Evolutionary conservation across 1,140 invertebrate genomes (phyloP).

Genomic region (Rhopalosiphum padi): DNA sequence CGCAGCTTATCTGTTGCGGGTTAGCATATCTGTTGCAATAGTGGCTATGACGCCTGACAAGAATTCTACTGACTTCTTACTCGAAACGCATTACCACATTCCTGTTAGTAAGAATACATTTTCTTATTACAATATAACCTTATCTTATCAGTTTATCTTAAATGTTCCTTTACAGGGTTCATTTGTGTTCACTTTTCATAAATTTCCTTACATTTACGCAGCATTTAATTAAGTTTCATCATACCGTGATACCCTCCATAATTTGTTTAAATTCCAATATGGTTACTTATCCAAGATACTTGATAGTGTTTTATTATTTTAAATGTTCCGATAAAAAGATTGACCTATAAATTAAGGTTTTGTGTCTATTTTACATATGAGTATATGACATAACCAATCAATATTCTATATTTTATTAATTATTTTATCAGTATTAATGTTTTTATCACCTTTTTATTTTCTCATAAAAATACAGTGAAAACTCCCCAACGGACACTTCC

Average conservation of each 20-base stretch:
- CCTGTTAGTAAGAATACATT: slow-evolving; percentile 45
- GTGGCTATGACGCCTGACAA: slow-evolving; percentile 60
- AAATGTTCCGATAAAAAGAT: neutral
- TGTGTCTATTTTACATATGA: neutral
- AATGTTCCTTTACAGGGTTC: neutral
- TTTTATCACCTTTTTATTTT: neutral
- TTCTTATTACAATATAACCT: neutral
- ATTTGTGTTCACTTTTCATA: slow-evolving; percentile 4
- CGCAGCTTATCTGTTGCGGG: slow-evolving; percentile 57
- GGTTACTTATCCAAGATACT: neutral
- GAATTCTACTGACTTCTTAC: slow-evolving; percentile 31
- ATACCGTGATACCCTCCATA: neutral
- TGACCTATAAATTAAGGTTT: neutral
- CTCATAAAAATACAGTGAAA: neutral
- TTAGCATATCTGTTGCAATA: slow-evolving; percentile 60
- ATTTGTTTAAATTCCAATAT: neutral
- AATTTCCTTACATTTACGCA: neutral
- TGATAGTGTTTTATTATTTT: neutral
- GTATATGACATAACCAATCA: neutral
- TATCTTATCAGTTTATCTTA: neutral
- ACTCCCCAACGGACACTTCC: neutral
- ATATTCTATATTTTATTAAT: neutral
- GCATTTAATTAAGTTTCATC: neutral
- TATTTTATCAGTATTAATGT: neutral
- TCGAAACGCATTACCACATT: slow-evolving; percentile 38